Evolutionary conservation across 2,888 invertebrate genomes (phyloP).

Genomic region (Drosophila infuscata): DNA sequence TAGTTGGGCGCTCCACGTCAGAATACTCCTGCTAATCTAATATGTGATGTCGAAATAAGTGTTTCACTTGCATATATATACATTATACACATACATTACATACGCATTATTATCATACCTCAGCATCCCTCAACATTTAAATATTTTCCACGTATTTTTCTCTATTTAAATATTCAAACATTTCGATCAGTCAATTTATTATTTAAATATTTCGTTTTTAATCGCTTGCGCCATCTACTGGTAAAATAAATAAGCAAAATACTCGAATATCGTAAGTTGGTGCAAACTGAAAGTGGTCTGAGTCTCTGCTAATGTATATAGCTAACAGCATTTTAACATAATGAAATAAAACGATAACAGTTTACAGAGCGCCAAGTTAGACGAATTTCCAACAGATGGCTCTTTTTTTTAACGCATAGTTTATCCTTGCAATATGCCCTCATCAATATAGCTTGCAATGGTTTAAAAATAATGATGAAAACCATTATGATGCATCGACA

Average conservation of each 20-base stretch:
- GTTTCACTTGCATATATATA: not conserved
- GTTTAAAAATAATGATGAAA: not conserved
- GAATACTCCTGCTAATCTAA: not conserved
- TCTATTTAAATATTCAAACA: not conserved
- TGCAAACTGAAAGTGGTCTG: not conserved
- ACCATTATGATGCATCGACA: not conserved
- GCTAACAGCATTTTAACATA: not conserved
- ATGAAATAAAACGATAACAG: not conserved
- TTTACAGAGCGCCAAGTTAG: not conserved
- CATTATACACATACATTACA: not conserved
- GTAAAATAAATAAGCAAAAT: not conserved
- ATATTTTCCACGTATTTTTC: not conserved
- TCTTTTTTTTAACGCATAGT: no score
- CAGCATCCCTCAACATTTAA: not conserved
- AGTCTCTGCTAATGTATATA: slow-evolving; percentile 2
- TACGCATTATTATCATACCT: not conserved
- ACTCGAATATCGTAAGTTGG: slow-evolving; percentile 28
- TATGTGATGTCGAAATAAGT: not conserved
- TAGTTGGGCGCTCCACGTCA: not conserved
- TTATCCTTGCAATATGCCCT: not conserved
- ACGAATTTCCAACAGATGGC: not conserved
- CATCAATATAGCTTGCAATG: not conserved
- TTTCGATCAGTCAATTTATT: not conserved
- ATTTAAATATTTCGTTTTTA: not conserved
- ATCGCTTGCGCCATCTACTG: slow-evolving; percentile 7